Percentiles rank a stretch among this genome's conserved stretches.
These are phyloP conservation scores for Cylindroiulus punctatus DNA, from an alignment of 2,888 invertebrate genomes.

Conservation along the genomic window DNA sequence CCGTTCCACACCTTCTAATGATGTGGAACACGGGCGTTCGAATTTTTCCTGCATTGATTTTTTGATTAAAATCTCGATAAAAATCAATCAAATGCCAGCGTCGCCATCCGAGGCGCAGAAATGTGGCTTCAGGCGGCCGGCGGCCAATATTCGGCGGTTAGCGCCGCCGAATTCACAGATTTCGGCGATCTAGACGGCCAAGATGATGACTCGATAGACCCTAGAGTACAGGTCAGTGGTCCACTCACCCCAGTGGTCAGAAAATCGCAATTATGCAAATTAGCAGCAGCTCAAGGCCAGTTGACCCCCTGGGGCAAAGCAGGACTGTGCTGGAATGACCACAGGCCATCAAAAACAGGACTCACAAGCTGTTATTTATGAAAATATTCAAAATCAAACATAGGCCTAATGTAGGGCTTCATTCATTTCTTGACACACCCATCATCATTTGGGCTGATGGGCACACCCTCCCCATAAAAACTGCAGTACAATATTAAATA, in stretches of 20 bases:
- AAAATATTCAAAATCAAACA: too few relatives aligned
- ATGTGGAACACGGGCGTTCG: neutral
- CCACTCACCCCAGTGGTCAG: neutral
- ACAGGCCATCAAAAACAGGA: neutral
- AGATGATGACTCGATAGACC: conserved; percentile 57
- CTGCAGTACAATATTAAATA: too few relatives aligned
- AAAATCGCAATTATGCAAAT: neutral
- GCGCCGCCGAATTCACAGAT: conserved; percentile 6
- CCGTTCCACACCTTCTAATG: neutral
- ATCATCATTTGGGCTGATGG: too few relatives aligned
- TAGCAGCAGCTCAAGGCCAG: neutral
- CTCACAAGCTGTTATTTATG: too few relatives aligned
- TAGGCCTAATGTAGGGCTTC: too few relatives aligned
- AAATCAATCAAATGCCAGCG: neutral
- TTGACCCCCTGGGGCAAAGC: neutral
- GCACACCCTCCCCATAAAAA: too few relatives aligned
- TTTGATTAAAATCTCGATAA: conserved; percentile 26
- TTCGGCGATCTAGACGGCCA: conserved; percentile 53
- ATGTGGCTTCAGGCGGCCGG: conserved; percentile 26
- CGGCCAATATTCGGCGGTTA: neutral
- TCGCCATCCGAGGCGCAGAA: neutral
- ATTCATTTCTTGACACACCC: too few relatives aligned
- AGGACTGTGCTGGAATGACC: neutral
- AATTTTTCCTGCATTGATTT: neutral
- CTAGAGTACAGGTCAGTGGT: conserved; percentile 57